Base-by-base conservation (phyloP, 2,888 invertebrate genomes). In the Melangyna quadrimaculata region DNA sequence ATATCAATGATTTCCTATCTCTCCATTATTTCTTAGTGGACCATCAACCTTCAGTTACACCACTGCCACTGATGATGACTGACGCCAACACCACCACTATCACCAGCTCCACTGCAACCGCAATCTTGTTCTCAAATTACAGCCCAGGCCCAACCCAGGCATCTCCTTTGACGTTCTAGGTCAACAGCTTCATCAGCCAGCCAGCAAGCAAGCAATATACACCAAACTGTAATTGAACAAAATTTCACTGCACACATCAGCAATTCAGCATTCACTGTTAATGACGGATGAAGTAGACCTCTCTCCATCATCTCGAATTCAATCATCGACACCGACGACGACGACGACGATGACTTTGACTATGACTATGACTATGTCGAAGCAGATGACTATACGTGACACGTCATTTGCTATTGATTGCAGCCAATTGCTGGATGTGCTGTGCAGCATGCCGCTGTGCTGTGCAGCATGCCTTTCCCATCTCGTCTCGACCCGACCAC, bases 291-390 rank as follows among this genome's bases (percentile, higher is more conserved):
- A 75, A 80, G 84, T 80, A 74, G 74, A 75, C 80, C 84, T 84
- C 84, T 84, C 80, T 22, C 32, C 80, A 53, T 19, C 71, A 80
- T 84, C 75, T 84, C 75, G 75, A 75, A 80, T 80, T 84, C 84
- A 84, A 84, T 84, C 84, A 84, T 75, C 75, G 80, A 84, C 71
- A 77, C 61, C 83, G 74, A 65, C 40, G 74, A 59, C 37, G 37
- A 40, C 14, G 78, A n/a, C n/a, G n/a, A n/a, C n/a, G n/a, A n/a
- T n/a, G n/a, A n/a, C n/a, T n/a, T n/a, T n/a, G n/a, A 84, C 53
- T 51, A 45, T 69, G 79, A 71, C 43, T 71, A 48, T 29, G 32
- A 17, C 61, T 71, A 71, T 61, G 67, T 17, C 70, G 72, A 70
- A 29, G 78, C 8, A 9, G 24, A 61, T 27, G 59, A 12, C 27